Evolutionary conservation across 2,113 vertebrate species (phyloP), one percentile per base, ranked within the genome.

Genomic region (Halcyon malimbica): DNA sequence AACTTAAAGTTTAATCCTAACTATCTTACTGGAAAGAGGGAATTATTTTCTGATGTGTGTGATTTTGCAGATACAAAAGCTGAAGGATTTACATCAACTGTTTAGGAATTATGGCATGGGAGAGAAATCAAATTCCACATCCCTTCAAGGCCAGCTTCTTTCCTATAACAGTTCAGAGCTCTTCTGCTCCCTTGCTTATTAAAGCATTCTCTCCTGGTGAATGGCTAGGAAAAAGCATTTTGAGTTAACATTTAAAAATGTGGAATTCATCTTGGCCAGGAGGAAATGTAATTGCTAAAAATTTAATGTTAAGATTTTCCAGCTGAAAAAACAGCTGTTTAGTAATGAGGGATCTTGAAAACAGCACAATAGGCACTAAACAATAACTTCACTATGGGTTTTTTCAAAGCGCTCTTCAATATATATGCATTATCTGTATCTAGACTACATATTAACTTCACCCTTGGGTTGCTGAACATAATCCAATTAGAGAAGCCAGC

Each of bases 401-500:
- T 86, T 95, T 96, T 89, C 37, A 82, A 91, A 84, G 69, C 2
- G 3, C 13, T 67, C 21, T 87, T 94, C 92, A 57, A 81, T 94
- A 76, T 84, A 89, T 82, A 24, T 67, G 89, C 94, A 91, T 92
- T 96, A 85, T 94, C 81, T 92, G 44, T 96, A 92, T 87, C 82
- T 74, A 53, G 74, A 62, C 73, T 94, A 24, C 0, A 0, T 82
- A 89, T 74, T 91, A 91, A 63, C 91, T 94, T 96, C 70, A 95
- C 91, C 91, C 96, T 95, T 96, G 94, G 81, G 67, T 97, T 96
- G 94, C 94, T 87, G 94, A 92, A 91, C n/a, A 95, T 96, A 96
- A 96, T 96, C 81, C 74, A 84, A 68, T 96, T 89, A 92, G 70
- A 76, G 86, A 79, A 93, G 86, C 77, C 89, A 94, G 59, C 62